A percentile compares a stretch with the other conserved stretches of the same genome.
phyloP scores from a whole-genome alignment of 2,113 vertebrate species.

The Micromys minutus region DNA sequence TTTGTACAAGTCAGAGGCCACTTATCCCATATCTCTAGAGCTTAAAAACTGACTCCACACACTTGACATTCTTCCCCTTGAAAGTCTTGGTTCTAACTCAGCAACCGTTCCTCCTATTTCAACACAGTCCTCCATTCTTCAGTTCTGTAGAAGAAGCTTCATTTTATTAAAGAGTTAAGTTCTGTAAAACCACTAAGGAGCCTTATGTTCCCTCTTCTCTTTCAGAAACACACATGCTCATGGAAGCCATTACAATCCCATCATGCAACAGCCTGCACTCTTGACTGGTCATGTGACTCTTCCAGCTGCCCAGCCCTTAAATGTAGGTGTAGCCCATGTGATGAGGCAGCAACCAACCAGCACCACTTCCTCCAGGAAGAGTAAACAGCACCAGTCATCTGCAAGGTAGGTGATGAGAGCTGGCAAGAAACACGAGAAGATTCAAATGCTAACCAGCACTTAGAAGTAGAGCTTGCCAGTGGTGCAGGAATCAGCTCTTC shows the following conservation, averaged over 20 bases:
- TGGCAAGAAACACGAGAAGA: fast-evolving
- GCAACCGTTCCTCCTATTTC: neutral
- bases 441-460: fast-evolving
- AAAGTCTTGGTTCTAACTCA: neutral
- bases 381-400: constrained; percentile 94
- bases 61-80: neutral
- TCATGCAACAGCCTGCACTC: constrained; percentile 98
- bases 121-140: neutral
- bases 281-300: constrained; percentile 95
- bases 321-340: constrained; percentile 97
- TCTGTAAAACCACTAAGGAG: neutral
- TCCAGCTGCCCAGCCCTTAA: constrained; percentile 95
- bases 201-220: neutral
- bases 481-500: neutral
- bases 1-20: neutral
- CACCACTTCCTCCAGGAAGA: constrained; percentile 93
- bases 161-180: neutral
- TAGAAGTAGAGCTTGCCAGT: fast-evolving
- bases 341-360: constrained; percentile 96
- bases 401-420: constrained; percentile 86
- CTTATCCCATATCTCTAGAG: neutral
- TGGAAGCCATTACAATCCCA: constrained; percentile 97
- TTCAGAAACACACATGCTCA: constrained; percentile 94
- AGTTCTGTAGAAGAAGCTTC: neutral
- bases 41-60: neutral